Conservation (phyloP, 2,797 vertebrate species). For the Acanthopagrus latus region DNA sequence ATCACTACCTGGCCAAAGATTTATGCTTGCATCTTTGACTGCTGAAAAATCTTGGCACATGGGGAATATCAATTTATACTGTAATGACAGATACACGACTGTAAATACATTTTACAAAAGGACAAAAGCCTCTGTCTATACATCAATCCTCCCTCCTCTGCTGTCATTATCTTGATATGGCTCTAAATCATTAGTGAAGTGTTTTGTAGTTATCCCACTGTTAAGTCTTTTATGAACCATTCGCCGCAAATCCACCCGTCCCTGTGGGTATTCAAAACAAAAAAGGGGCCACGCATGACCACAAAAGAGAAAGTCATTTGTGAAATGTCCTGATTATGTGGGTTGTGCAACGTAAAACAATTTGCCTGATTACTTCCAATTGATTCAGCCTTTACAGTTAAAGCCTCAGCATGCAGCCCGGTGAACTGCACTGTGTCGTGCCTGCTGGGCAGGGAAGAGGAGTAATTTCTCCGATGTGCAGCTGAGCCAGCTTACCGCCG, state of each 20-base stretch:
- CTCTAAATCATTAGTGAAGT: constrained; percentile 78
- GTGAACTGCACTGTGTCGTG: constrained; percentile 66
- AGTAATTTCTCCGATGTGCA: constrained; percentile 86
- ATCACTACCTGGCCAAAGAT: constrained; percentile 45
- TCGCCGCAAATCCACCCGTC: constrained; percentile 62
- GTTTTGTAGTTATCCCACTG: constrained; percentile 75
- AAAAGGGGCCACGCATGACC: constrained; percentile 75
- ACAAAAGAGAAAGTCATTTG: constrained; percentile 86
- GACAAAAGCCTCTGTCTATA: constrained; percentile 45
- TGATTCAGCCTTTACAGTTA: constrained; percentile 84
- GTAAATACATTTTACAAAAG: constrained; percentile 57
- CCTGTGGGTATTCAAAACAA: constrained; percentile 61
- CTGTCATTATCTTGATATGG: constrained; percentile 69
- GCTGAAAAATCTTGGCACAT: constrained; percentile 42
- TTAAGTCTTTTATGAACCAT: constrained; percentile 78
- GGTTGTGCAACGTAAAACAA: constrained; percentile 87
- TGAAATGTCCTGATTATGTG: constrained; percentile 87
- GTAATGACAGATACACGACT: constrained; percentile 49
- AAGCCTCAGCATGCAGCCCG: constrained; percentile 74
- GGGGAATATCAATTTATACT: constrained; percentile 48
- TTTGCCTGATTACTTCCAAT: constrained; percentile 91
- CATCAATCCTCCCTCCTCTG: constrained; percentile 52
- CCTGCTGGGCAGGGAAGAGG: constrained; percentile 66
- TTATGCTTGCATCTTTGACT: constrained; percentile 31
- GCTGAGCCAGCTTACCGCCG: constrained; percentile 86